Evolutionary conservation across 2,797 vertebrate genomes (phyloP).

Genomic region (Rhabdophis nuchalis): DNA sequence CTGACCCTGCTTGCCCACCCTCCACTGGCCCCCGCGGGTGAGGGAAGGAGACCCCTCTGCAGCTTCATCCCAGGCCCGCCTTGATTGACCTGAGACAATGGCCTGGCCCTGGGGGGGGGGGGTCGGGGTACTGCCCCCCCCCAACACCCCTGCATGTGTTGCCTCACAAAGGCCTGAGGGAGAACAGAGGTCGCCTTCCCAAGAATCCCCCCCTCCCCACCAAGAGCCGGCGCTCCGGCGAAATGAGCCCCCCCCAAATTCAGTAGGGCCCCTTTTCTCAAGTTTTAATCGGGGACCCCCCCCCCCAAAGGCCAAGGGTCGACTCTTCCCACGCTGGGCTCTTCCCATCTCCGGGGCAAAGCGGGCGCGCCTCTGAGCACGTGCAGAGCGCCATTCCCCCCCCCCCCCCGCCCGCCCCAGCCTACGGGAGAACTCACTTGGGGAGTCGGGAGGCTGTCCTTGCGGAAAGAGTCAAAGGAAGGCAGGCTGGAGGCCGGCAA

Average conservation of each 20-base stretch:
- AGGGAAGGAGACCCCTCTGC: neutral
- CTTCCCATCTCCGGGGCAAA: neutral
- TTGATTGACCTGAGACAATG: too few relatives aligned
- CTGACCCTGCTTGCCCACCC: neutral
- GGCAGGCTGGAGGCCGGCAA: slow-evolving; percentile 73
- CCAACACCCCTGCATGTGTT: neutral
- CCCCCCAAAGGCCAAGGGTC: neutral
- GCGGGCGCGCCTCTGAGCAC: neutral
- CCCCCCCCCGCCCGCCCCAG: neutral
- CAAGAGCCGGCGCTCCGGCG: neutral
- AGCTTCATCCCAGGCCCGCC: neutral
- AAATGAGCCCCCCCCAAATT: neutral
- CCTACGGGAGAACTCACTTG: neutral
- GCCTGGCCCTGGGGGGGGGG: neutral
- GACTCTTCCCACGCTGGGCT: neutral
- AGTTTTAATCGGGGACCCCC: neutral
- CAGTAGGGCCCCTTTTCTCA: neutral
- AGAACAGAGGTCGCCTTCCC: neutral
- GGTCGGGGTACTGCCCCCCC: too few relatives aligned
- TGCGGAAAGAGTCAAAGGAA: slow-evolving; percentile 88
- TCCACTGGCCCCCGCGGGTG: neutral
- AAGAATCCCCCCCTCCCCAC: too few relatives aligned
- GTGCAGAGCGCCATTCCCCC: neutral
- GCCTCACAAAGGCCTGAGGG: neutral
- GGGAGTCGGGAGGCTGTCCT: neutral